Conservation (phyloP, 2,888 invertebrate species). For the Drosophila buzzatii region DNA sequence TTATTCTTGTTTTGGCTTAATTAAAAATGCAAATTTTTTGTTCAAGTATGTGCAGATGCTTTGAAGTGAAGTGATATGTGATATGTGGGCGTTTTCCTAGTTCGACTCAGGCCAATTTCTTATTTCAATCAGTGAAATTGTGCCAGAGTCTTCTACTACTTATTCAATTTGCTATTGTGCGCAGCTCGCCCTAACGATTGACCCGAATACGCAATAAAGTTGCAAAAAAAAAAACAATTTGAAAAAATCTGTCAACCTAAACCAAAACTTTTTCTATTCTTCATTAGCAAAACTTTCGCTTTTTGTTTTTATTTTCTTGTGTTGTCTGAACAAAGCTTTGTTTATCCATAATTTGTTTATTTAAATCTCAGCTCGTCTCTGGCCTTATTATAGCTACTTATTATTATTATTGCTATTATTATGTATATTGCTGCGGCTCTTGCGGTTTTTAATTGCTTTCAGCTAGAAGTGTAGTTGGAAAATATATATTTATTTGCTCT, state of each 20-base stretch:
- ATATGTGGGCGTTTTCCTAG: conserved; percentile 40
- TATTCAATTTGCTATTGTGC: conserved; percentile 40
- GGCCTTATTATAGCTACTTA: conserved; percentile 46
- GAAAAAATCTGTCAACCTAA: conserved; percentile 53
- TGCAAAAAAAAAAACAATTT: conserved; percentile 1
- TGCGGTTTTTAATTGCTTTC: conserved; percentile 64
- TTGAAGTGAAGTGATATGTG: conserved; percentile 21
- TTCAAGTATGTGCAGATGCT: conserved; percentile 21
- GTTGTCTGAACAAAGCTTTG: conserved; percentile 43
- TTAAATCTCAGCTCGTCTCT: conserved; percentile 29
- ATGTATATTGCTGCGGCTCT: conserved; percentile 34
- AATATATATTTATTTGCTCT: conserved; percentile 1
- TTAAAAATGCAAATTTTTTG: conserved; percentile 64
- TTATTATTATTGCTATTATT: conserved; percentile 50
- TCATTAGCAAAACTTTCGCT: conserved; percentile 65
- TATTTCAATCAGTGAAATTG: conserved; percentile 46
- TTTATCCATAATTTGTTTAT: conserved; percentile 55
- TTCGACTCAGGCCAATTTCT: conserved; percentile 43
- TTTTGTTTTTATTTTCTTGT: conserved; percentile 49
- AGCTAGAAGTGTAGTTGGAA: conserved; percentile 6
- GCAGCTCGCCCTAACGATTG: conserved; percentile 66
- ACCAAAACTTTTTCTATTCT: conserved; percentile 46
- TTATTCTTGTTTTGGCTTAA: conserved; percentile 32
- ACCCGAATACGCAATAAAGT: conserved; percentile 45
- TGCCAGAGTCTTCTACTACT: background rate